phyloP scores from a whole-genome alignment of 2,797 vertebrate species.

The Arctocebus calabarensis region DNA sequence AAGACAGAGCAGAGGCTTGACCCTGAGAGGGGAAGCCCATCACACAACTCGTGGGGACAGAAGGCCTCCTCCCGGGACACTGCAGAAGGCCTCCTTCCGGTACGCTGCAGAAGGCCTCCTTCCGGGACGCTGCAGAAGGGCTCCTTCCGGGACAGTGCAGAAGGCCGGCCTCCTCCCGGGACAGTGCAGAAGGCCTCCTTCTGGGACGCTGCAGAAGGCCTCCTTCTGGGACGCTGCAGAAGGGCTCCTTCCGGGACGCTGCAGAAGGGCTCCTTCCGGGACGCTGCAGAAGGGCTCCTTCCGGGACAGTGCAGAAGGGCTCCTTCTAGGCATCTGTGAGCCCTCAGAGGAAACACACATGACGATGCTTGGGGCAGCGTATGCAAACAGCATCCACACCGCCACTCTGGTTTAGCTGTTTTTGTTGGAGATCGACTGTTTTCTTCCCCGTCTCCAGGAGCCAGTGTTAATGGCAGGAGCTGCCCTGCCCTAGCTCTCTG shows the following conservation, averaged over 20 bases:
- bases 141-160: too few species aligned
- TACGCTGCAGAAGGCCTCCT: too few species aligned
- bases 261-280: too few species aligned
- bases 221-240: too few species aligned
- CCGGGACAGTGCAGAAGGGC: not conserved
- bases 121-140: too few species aligned
- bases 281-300: too few species aligned
- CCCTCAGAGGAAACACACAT: not conserved
- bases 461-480: not conserved
- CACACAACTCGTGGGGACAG: not conserved
- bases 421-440: not conserved
- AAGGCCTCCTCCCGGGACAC: too few species aligned
- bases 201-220: too few species aligned
- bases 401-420: not conserved
- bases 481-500: not conserved
- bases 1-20: not conserved
- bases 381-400: not conserved
- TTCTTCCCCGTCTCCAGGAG: not conserved
- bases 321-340: slow-evolving; percentile 2
- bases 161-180: too few species aligned
- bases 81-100: too few species aligned
- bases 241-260: too few species aligned
- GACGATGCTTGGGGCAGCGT: not conserved
- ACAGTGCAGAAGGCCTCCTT: too few species aligned
- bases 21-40: not conserved